These are phyloP conservation scores for Toxotes lorentzi DNA, from an alignment of 2,797 vertebrate species.

Conservation along the genomic window DNA sequence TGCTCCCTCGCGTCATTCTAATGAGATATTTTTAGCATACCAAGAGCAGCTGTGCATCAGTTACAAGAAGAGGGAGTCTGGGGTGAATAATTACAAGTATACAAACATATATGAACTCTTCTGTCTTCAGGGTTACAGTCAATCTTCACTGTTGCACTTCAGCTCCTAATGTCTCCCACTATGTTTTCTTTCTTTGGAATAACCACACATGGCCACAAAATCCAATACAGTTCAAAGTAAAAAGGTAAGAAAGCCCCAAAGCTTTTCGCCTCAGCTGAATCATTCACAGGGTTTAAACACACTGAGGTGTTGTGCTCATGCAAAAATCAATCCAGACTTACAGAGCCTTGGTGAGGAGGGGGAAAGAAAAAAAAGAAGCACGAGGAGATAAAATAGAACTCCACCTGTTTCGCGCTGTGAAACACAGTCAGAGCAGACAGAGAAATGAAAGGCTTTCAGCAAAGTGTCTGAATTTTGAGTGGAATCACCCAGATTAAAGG, in stretches of 20 bases:
- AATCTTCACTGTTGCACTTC: neutral
- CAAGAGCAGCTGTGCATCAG: constrained; percentile 63
- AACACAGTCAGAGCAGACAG: constrained; percentile 9
- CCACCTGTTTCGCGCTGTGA: constrained; percentile 64
- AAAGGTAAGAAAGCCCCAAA: neutral
- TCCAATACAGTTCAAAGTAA: neutral
- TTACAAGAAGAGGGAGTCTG: constrained; percentile 38
- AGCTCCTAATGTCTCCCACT: neutral
- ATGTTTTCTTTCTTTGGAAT: neutral
- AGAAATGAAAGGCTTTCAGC: neutral
- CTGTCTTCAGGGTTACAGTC: constrained; percentile 2
- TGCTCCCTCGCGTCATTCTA: constrained; percentile 45
- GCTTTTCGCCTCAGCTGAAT: constrained; percentile 9
- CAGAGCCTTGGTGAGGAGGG: neutral
- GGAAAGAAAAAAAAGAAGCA: neutral
- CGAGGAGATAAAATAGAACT: constrained; percentile 18
- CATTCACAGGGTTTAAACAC: constrained; percentile 7
- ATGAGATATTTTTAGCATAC: constrained; percentile 77
- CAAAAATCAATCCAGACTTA: constrained; percentile 3
- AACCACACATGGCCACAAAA: neutral
- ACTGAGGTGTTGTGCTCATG: neutral
- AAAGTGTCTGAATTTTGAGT: neutral
- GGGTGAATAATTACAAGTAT: constrained; percentile 40
- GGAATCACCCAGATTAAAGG: neutral
- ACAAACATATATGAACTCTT: constrained; percentile 11